Percentiles rank a stretch among this genome's conserved stretches.
Evolutionary conservation across 2,113 vertebrate species (phyloP).

Genomic region (Coturnix japonica): DNA sequence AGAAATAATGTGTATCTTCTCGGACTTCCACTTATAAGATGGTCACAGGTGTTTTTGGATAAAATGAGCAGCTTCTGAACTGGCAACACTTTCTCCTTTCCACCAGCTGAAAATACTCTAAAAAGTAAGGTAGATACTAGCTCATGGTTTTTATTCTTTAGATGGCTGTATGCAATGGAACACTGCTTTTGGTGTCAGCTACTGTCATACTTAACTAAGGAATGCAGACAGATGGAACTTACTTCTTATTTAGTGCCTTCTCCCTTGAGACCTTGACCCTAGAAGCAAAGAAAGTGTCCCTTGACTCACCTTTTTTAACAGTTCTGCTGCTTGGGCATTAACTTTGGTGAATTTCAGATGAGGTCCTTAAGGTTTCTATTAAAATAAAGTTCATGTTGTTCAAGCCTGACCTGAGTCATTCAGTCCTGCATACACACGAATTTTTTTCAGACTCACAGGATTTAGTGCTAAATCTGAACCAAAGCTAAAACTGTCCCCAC

Average conservation of each 20-base stretch:
- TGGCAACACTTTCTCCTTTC: constrained; percentile 86
- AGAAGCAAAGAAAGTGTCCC: not conserved
- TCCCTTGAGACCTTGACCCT: not conserved
- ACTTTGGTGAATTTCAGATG: not conserved
- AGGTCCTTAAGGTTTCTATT: not conserved
- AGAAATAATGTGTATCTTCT: not conserved
- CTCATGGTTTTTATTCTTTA: not conserved
- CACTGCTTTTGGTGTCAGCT: not conserved
- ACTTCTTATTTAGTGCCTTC: not conserved
- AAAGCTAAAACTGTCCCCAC: constrained; percentile 85
- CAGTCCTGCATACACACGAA: not conserved
- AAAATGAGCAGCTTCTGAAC: constrained; percentile 77
- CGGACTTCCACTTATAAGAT: not conserved
- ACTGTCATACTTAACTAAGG: not conserved
- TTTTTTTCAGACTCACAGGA: not conserved
- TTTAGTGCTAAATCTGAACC: not conserved
- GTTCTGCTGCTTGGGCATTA: not conserved
- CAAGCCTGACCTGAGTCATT: not conserved
- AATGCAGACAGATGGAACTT: not conserved
- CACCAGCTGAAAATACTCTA: constrained; percentile 67
- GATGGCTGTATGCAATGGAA: not conserved
- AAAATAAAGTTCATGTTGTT: not conserved
- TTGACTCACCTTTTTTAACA: not conserved
- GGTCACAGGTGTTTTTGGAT: not conserved
- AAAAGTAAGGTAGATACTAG: not conserved